Conservation (phyloP, 1,140 invertebrate species). For the Drosophila bifasciata region DNA sequence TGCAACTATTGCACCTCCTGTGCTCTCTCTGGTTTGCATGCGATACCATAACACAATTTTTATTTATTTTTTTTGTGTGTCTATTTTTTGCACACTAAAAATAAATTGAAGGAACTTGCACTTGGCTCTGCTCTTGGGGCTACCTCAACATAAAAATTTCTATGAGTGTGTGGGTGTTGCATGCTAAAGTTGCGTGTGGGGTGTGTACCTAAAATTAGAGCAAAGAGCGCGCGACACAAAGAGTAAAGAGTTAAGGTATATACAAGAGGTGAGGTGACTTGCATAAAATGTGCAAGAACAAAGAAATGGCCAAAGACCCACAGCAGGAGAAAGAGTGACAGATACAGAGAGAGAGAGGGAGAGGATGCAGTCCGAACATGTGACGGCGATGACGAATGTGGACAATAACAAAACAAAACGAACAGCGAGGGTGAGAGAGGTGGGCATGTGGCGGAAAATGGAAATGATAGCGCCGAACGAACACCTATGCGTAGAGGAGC, state of each 20-base stretch:
- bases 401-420: slow-evolving; percentile 39
- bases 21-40: neutral
- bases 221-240: slow-evolving; percentile 51
- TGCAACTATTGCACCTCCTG: too few relatives aligned
- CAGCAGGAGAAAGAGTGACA: slow-evolving; percentile 1
- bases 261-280: slow-evolving; percentile 60
- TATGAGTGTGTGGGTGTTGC: slow-evolving; percentile 24
- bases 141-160: slow-evolving; percentile 72
- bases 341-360: slow-evolving; percentile 17
- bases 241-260: slow-evolving; percentile 30
- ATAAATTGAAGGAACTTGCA: slow-evolving; percentile 67
- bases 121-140: slow-evolving; percentile 59
- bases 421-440: neutral
- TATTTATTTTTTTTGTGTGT: slow-evolving; percentile 1
- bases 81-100: slow-evolving; percentile 58
- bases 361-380: slow-evolving; percentile 65
- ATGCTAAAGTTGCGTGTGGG: slow-evolving; percentile 54
- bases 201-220: slow-evolving; percentile 55
- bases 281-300: slow-evolving; percentile 53
- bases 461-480: slow-evolving; percentile 12
- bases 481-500: slow-evolving; percentile 6
- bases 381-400: slow-evolving; percentile 63
- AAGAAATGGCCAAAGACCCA: slow-evolving; percentile 44
- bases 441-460: neutral
- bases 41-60: neutral